phyloP scores from a whole-genome alignment of 2,888 invertebrate species.

The Himalopsyche japonica region DNA sequence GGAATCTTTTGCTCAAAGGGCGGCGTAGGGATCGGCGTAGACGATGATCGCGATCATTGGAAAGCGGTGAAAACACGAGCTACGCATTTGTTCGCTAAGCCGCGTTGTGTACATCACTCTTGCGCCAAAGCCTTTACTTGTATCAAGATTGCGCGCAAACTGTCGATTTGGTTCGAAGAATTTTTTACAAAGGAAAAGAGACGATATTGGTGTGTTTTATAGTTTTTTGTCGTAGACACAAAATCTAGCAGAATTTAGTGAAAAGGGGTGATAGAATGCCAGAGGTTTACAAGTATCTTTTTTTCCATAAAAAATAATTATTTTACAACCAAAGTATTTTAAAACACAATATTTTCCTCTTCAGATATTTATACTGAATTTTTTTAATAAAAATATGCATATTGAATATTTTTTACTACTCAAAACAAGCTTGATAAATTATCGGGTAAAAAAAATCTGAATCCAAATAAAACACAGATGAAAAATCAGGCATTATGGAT shows the following conservation, averaged over 20 bases:
- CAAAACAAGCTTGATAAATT: no score
- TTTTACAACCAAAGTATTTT: no score
- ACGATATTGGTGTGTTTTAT: background rate
- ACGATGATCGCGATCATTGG: background rate
- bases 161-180: conserved; percentile 6
- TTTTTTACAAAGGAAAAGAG: background rate
- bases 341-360: no score
- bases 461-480: no score
- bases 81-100: conserved; percentile 20
- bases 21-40: background rate
- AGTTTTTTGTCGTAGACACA: background rate
- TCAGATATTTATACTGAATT: no score
- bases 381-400: no score
- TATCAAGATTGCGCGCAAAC: conserved; percentile 12
- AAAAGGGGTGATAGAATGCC: background rate
- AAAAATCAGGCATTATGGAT: no score
- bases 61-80: conserved; percentile 10
- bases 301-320: no score
- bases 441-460: no score
- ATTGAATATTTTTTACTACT: no score
- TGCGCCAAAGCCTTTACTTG: conserved; percentile 12
- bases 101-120: conserved; percentile 24
- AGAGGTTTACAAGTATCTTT: background rate
- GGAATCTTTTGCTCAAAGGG: background rate
- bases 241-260: background rate